Evolutionary conservation across 2,888 invertebrate genomes (phyloP).

Genomic region (Stictocephala bisonia): DNA sequence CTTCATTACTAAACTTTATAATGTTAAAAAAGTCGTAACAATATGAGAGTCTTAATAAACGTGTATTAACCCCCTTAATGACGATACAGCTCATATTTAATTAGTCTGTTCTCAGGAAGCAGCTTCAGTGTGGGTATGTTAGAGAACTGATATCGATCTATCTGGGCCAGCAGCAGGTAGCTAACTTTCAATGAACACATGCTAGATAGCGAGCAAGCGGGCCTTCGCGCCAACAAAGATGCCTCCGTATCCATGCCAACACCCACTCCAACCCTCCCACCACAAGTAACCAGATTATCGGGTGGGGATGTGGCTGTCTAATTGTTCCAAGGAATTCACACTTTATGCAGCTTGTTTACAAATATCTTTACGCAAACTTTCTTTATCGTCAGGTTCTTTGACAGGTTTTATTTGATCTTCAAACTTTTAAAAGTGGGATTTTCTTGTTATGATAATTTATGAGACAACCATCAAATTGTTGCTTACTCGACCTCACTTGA

Average conservation of each 20-base stretch:
- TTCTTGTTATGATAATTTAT: too few species aligned
- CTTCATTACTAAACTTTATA: too few species aligned
- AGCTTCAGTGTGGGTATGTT: too few species aligned
- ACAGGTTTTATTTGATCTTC: background rate
- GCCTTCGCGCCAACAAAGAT: background rate
- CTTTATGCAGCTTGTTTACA: slow-evolving; percentile 40
- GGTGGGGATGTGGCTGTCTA: slow-evolving; percentile 38
- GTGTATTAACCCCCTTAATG: too few species aligned
- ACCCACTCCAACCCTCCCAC: slow-evolving; percentile 5
- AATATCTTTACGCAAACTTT: slow-evolving; percentile 23
- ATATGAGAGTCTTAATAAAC: too few species aligned
- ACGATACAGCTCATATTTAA: too few species aligned
- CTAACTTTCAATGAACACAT: slow-evolving; percentile 34
- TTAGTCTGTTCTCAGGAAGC: too few species aligned
- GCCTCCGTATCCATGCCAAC: slow-evolving; percentile 39
- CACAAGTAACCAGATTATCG: slow-evolving; percentile 36
- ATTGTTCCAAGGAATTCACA: slow-evolving; percentile 38
- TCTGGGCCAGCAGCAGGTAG: background rate
- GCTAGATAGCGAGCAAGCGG: background rate
- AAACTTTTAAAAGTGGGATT: too few species aligned
- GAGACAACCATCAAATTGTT: too few species aligned
- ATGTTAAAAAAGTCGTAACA: too few species aligned
- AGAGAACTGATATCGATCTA: background rate
- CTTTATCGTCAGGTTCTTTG: background rate
- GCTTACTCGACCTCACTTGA: too few species aligned